These are phyloP conservation scores for Corythucha ciliata DNA, from an alignment of 2,888 invertebrate species.

Conservation along the genomic window DNA sequence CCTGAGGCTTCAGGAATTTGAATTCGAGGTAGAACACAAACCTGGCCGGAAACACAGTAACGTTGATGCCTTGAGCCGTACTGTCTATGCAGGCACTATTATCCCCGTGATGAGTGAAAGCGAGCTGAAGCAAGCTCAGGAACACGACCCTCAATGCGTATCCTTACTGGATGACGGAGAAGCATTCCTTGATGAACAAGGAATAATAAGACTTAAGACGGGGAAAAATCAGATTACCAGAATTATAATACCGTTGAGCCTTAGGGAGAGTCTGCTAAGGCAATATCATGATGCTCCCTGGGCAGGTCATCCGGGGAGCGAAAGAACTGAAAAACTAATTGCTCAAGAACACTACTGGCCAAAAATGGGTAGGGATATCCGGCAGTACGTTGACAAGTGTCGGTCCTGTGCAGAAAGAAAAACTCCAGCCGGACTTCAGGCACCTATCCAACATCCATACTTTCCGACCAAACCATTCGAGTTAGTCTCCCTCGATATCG, in stretches of 20 bases:
- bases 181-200: not conserved
- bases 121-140: not conserved
- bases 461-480: conserved; percentile 36
- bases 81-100: not conserved
- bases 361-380: conserved; percentile 38
- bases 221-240: not conserved
- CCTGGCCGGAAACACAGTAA: conserved; percentile 24
- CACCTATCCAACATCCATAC: conserved; percentile 38
- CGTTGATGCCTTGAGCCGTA: conserved; percentile 23
- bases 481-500: conserved; percentile 38
- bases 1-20: conserved; percentile 38
- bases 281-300: conserved; percentile 27
- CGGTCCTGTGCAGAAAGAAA: conserved; percentile 39
- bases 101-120: not conserved
- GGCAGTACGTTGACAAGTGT: conserved; percentile 37
- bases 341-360: conserved; percentile 36
- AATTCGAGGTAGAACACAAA: conserved; percentile 31
- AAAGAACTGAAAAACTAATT: conserved; percentile 34
- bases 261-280: not conserved
- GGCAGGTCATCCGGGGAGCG: conserved; percentile 36
- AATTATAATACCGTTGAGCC: not conserved
- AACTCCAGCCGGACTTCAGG: conserved; percentile 29
- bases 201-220: not conserved
- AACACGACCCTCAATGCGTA: not conserved
- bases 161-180: not conserved